phyloP scores from a whole-genome alignment of 2,888 invertebrate genomes.

The Parelbella ahira region DNA sequence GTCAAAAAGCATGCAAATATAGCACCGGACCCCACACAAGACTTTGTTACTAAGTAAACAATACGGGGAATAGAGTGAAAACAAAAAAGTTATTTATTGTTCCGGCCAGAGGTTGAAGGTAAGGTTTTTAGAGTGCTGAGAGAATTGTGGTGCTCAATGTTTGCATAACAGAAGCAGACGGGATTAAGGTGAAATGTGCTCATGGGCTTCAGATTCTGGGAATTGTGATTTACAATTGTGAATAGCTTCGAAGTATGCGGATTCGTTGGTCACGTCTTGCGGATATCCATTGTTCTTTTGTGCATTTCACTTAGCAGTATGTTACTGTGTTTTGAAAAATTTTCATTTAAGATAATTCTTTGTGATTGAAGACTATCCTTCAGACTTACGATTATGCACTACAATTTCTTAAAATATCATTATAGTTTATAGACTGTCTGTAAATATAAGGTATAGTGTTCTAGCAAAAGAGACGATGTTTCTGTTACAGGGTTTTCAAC shows the following conservation, averaged over 20 bases:
- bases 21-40: conserved; percentile 38
- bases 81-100: conserved; percentile 39
- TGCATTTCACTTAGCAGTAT: neutral
- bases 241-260: conserved; percentile 13
- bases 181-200: conserved; percentile 21
- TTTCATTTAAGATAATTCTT: too few relatives aligned
- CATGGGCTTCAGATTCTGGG: conserved; percentile 13
- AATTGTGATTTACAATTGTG: conserved; percentile 20
- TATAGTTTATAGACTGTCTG: too few relatives aligned
- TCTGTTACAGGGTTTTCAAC: too few relatives aligned
- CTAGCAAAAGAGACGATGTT: too few relatives aligned
- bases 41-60: conserved; percentile 44
- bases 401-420: too few relatives aligned
- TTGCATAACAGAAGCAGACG: conserved; percentile 24
- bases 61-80: conserved; percentile 36
- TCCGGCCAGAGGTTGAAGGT: conserved; percentile 42
- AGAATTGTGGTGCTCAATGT: conserved; percentile 22
- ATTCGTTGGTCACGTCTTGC: conserved; percentile 10
- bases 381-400: too few relatives aligned
- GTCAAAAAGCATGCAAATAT: conserved; percentile 39
- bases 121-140: conserved; percentile 28
- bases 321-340: neutral
- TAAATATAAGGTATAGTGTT: too few relatives aligned
- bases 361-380: too few relatives aligned
- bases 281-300: neutral